phyloP scores from a whole-genome alignment of 2,888 invertebrate genomes.

The Punctoribates punctum region DNA sequence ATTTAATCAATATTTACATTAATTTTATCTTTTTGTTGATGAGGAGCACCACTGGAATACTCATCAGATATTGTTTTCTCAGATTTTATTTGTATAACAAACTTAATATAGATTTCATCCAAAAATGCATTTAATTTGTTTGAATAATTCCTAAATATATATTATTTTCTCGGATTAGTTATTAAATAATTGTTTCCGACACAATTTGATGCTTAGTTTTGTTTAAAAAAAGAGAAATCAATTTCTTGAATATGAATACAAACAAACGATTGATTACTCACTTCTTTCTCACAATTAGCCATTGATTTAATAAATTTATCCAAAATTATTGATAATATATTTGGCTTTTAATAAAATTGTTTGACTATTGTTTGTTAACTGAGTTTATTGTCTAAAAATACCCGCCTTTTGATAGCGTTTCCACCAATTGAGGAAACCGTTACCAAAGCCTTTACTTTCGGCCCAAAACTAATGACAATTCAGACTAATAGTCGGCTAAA shows the following conservation, averaged over 20 bases:
- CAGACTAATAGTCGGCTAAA: constrained; percentile 16
- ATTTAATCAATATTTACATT: constrained; percentile 32
- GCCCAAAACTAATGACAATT: constrained; percentile 23
- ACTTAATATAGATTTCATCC: not conserved
- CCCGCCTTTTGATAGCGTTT: constrained; percentile 15
- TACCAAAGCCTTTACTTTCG: constrained; percentile 2
- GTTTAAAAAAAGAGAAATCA: constrained; percentile 20
- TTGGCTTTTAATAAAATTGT: not conserved
- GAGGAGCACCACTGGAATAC: constrained; percentile 9
- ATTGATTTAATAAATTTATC: constrained; percentile 10
- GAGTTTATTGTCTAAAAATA: constrained; percentile 30
- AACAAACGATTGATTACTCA: not conserved
- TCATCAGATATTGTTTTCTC: not conserved
- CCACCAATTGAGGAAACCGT: not conserved
- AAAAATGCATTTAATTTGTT: constrained; percentile 27
- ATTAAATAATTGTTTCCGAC: constrained; percentile 1
- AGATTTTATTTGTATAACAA: constrained; percentile 7
- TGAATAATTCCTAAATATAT: constrained; percentile 19
- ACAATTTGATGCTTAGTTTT: constrained; percentile 10
- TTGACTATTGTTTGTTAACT: not conserved
- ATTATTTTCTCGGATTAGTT: not conserved
- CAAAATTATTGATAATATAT: constrained; percentile 2
- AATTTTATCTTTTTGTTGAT: constrained; percentile 15
- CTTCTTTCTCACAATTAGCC: not conserved
- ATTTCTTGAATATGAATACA: constrained; percentile 8